phyloP scores from a whole-genome alignment of 2,113 vertebrate species.

The Apus apus region DNA sequence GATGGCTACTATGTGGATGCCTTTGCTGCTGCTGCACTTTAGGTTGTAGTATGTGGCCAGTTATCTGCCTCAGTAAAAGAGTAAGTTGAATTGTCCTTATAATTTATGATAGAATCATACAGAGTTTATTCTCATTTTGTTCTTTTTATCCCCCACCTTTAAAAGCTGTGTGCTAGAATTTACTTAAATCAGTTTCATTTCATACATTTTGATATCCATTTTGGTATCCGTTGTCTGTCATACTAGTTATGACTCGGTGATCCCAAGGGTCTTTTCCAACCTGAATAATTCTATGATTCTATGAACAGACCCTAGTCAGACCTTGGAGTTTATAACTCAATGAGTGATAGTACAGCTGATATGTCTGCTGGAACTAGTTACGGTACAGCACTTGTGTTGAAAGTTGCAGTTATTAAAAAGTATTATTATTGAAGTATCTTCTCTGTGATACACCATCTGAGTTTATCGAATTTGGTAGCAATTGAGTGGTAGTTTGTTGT shows the following conservation, averaged over 20 bases:
- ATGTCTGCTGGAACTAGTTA: not conserved
- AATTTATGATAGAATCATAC: not conserved
- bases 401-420: not conserved
- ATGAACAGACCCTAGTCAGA: not conserved
- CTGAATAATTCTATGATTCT: not conserved
- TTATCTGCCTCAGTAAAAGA: slow-evolving; percentile 99
- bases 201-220: not conserved
- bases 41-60: slow-evolving; percentile 99
- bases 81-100: slow-evolving; percentile 79
- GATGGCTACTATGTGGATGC: slow-evolving; percentile 98
- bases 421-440: not conserved
- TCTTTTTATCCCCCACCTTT: not conserved
- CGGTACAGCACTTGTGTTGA: not conserved
- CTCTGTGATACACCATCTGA: not conserved
- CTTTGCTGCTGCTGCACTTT: slow-evolving; percentile 98
- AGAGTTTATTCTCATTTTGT: not conserved
- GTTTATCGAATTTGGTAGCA: not conserved
- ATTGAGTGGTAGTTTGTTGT: not conserved
- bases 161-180: not conserved
- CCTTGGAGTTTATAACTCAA: not conserved
- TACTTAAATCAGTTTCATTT: not conserved
- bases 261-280: too few species aligned
- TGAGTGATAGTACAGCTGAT: not conserved
- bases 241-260: not conserved
- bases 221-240: not conserved